A percentile compares a stretch with the other conserved stretches of the same genome.
Conservation (phyloP, 2,113 vertebrate species). For the Hypanus sabinus region DNA sequence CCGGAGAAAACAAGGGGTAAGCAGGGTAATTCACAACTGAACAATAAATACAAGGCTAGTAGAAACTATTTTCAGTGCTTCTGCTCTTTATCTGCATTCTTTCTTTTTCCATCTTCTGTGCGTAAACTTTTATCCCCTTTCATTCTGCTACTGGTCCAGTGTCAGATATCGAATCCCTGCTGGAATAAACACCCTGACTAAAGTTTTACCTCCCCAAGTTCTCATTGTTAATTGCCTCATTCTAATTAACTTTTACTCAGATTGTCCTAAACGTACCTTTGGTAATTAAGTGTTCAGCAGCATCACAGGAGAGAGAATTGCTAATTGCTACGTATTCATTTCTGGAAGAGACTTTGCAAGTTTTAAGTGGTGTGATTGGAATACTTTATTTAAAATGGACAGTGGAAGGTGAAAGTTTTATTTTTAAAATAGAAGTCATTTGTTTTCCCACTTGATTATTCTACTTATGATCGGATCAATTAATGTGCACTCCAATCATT, state of each 20-base stretch:
- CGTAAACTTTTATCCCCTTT: not conserved
- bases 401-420: not conserved
- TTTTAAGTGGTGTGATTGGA: slow-evolving; percentile 1
- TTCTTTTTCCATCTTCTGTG: not conserved
- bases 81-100: not conserved
- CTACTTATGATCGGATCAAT: not conserved
- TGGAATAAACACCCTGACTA: not conserved
- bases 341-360: not conserved
- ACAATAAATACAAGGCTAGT: not conserved
- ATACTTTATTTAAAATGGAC: not conserved
- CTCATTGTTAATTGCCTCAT: not conserved
- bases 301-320: not conserved
- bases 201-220: not conserved
- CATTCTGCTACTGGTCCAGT: not conserved
- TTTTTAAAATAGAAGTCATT: not conserved
- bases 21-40: not conserved
- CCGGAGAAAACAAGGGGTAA: not conserved
- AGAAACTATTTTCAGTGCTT: too few species aligned
- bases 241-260: not conserved
- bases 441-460: not conserved
- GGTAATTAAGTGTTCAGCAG: not conserved
- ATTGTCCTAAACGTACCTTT: not conserved
- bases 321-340: not conserved
- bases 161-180: not conserved
- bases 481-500: not conserved